Percentiles rank a stretch among this genome's conserved stretches.
phyloP scores from a whole-genome alignment of 2,888 invertebrate species.

The Xiphydria camelus region DNA sequence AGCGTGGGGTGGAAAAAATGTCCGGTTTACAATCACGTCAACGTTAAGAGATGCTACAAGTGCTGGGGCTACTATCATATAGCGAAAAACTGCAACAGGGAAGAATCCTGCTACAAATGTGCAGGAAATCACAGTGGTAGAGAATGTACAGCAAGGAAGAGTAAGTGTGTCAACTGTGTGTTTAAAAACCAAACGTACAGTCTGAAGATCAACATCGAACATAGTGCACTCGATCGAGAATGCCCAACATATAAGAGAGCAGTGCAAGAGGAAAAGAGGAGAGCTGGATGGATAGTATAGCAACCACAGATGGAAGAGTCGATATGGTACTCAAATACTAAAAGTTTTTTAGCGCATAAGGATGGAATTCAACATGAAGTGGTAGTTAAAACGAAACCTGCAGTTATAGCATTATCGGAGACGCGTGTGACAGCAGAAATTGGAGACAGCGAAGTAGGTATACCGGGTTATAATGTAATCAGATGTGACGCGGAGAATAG shows the following conservation, averaged over 20 bases:
- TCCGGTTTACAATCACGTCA: constrained; percentile 10
- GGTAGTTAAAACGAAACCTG: constrained; percentile 7
- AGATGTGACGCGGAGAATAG: constrained; percentile 12
- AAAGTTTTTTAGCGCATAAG: constrained; percentile 15
- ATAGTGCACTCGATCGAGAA: constrained; percentile 17
- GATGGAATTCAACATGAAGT: constrained; percentile 19
- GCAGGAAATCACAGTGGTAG: constrained; percentile 13
- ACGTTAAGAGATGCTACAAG: constrained; percentile 17
- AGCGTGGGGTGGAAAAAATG: constrained; percentile 20
- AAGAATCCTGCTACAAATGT: constrained; percentile 16
- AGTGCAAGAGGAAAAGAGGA: constrained; percentile 15
- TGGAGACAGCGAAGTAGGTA: constrained; percentile 13
- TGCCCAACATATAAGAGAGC: constrained; percentile 16
- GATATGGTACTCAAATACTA: constrained; percentile 10
- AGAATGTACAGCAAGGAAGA: constrained; percentile 8
- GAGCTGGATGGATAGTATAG: constrained; percentile 13
- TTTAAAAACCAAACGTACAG: constrained; percentile 7
- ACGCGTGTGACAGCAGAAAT: constrained; percentile 13
- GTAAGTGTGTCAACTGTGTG: constrained; percentile 20
- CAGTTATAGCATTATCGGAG: constrained; percentile 13
- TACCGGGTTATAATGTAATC: constrained; percentile 11
- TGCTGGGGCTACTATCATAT: constrained; percentile 13
- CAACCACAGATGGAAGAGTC: constrained; percentile 15
- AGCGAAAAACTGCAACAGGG: constrained; percentile 20
- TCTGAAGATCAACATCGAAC: constrained; percentile 7